Percentiles rank a stretch among this genome's conserved stretches.
These are phyloP conservation scores for Ciconia boyciana DNA, from an alignment of 2,113 vertebrate genomes.

Conservation along the genomic window DNA sequence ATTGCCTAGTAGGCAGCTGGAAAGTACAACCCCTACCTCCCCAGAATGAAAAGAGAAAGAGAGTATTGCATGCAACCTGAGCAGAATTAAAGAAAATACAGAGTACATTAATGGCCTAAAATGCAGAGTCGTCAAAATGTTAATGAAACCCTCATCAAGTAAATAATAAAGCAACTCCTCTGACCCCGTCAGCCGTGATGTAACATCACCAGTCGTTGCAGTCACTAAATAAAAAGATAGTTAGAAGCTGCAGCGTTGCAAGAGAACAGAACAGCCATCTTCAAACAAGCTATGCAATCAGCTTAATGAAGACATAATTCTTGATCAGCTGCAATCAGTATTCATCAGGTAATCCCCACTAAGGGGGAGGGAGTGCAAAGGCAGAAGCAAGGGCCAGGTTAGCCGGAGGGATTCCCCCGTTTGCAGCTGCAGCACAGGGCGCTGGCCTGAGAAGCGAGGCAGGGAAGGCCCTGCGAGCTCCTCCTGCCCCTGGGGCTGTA, in stretches of 20 bases:
- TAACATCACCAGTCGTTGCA: accelerated
- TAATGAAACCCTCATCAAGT: neutral
- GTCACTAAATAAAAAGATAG: neutral
- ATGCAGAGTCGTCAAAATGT: neutral
- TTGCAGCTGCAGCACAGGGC: neutral
- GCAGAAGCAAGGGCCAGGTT: neutral
- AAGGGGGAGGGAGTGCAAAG: neutral
- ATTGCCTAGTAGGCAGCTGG: neutral
- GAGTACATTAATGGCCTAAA: neutral
- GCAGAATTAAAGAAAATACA: neutral
- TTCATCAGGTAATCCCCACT: neutral
- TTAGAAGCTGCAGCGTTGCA: neutral
- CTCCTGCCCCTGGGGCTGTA: neutral
- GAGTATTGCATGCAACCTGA: accelerated
- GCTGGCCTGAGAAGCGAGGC: accelerated
- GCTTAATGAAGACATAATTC: neutral
- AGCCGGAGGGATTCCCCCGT: neutral
- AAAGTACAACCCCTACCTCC: neutral
- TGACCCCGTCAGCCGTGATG: neutral
- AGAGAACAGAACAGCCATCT: neutral
- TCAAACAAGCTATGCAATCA: neutral
- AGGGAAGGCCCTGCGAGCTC: neutral
- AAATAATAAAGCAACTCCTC: neutral
- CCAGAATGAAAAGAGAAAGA: neutral
- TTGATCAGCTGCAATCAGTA: neutral